Conservation (phyloP, 2,888 invertebrate species). For the Alentia gelatinosa region DNA sequence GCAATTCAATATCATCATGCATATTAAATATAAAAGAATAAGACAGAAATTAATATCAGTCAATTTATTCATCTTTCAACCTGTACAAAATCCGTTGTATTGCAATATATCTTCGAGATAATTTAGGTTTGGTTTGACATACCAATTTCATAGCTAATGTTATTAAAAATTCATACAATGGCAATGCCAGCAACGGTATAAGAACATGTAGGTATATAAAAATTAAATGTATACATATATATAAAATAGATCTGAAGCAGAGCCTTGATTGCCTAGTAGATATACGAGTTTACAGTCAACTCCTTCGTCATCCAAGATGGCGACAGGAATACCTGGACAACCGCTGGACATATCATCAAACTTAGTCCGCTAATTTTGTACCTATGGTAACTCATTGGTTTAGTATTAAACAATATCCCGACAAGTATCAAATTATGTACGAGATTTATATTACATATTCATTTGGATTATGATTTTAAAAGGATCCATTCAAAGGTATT, state of each 20-base stretch:
- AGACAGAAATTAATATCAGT: background rate
- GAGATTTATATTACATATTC: no score
- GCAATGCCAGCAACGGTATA: background rate
- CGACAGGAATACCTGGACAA: no score
- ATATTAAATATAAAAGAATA: background rate
- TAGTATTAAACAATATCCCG: no score
- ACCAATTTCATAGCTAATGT: background rate
- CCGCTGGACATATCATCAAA: no score
- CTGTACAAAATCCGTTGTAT: slow-evolving; percentile 27
- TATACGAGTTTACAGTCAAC: background rate
- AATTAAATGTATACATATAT: background rate
- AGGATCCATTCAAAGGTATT: no score
- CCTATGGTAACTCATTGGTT: background rate
- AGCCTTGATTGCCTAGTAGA: background rate
- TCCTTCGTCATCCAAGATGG: no score
- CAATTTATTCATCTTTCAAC: slow-evolving; percentile 23
- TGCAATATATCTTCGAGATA: background rate
- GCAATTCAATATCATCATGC: no score
- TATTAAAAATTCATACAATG: background rate
- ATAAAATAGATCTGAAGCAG: slow-evolving; percentile 29
- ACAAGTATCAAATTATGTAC: no score
- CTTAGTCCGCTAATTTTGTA: no score
- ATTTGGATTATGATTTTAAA: no score
- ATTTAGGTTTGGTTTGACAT: background rate
- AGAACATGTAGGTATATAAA: background rate